phyloP scores from a whole-genome alignment of 2,888 invertebrate genomes.

The Selenia dentaria region DNA sequence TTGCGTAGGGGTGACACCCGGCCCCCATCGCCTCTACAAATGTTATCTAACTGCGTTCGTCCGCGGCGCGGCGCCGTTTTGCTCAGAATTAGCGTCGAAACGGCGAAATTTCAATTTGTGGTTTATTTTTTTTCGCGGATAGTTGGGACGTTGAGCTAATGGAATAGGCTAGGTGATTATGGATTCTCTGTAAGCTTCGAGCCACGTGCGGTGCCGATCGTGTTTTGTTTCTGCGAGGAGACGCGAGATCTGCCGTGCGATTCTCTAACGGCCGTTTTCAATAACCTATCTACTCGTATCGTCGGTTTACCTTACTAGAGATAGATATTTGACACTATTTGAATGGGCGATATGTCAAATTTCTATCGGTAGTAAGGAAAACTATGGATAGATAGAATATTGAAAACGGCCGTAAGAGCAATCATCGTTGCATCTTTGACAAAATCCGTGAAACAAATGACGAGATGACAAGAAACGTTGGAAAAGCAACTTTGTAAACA shows the following conservation, averaged over 20 bases:
- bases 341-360: too few relatives aligned
- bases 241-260: slow-evolving; percentile 2
- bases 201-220: not conserved
- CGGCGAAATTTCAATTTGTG: slow-evolving; percentile 80
- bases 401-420: too few relatives aligned
- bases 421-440: too few relatives aligned
- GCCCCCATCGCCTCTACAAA: slow-evolving; percentile 72
- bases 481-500: too few relatives aligned
- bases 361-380: too few relatives aligned
- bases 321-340: too few relatives aligned
- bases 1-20: slow-evolving; percentile 82
- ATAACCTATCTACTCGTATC: too few relatives aligned
- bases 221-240: slow-evolving; percentile 11
- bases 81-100: slow-evolving; percentile 75
- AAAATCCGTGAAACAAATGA: too few relatives aligned
- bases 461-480: too few relatives aligned
- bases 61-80: slow-evolving; percentile 71
- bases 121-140: slow-evolving; percentile 75
- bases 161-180: slow-evolving; percentile 64
- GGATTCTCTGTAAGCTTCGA: slow-evolving; percentile 45
- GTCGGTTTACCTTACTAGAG: too few relatives aligned
- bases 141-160: slow-evolving; percentile 60
- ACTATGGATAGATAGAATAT: too few relatives aligned
- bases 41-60: slow-evolving; percentile 84
- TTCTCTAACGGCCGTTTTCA: too few relatives aligned